A percentile compares a stretch with the other conserved stretches of the same genome.
Evolutionary conservation across 2,113 vertebrate genomes (phyloP).

Genomic region (Propithecus coquereli): DNA sequence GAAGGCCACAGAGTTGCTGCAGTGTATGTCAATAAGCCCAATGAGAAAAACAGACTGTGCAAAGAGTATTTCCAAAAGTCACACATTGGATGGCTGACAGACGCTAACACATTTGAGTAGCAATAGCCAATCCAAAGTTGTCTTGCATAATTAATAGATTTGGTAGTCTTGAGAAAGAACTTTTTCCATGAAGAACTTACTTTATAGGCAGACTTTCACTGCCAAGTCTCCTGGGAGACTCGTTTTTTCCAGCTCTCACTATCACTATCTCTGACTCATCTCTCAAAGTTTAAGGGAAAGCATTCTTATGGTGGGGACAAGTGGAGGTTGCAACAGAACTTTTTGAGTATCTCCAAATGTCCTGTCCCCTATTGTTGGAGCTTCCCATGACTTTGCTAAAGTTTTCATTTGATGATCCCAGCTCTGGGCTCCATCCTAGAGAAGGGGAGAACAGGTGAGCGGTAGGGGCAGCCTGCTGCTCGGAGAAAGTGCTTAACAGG

Average conservation of each 20-base stretch:
- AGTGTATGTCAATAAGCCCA: conserved; percentile 64
- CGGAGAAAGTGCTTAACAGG: not conserved
- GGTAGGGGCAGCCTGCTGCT: not conserved
- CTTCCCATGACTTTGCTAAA: conserved; percentile 41
- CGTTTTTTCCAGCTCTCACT: conserved; percentile 78
- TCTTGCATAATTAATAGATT: conserved; percentile 70
- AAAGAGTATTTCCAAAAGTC: conserved; percentile 76
- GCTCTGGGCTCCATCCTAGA: not conserved
- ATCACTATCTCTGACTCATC: conserved; percentile 83
- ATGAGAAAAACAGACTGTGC: conserved; percentile 56
- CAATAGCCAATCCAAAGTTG: conserved; percentile 71
- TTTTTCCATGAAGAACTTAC: conserved; percentile 79
- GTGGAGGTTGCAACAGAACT: conserved; percentile 70
- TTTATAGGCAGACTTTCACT: conserved; percentile 78
- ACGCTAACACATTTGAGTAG: conserved; percentile 64
- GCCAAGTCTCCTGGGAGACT: conserved; percentile 76
- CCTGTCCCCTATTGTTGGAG: conserved; percentile 17
- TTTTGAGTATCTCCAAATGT: conserved; percentile 71
- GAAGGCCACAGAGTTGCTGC: conserved; percentile 59
- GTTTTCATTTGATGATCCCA: conserved; percentile 11
- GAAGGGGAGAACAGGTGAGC: not conserved
- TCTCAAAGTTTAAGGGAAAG: conserved; percentile 65
- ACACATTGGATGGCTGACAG: conserved; percentile 69
- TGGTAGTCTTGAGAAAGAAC: conserved; percentile 72
- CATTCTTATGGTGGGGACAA: conserved; percentile 44